Percentiles rank a stretch among this genome's conserved stretches.
These are phyloP conservation scores for Ptychoptera albimana DNA, from an alignment of 2,888 invertebrate genomes.

Conservation along the genomic window DNA sequence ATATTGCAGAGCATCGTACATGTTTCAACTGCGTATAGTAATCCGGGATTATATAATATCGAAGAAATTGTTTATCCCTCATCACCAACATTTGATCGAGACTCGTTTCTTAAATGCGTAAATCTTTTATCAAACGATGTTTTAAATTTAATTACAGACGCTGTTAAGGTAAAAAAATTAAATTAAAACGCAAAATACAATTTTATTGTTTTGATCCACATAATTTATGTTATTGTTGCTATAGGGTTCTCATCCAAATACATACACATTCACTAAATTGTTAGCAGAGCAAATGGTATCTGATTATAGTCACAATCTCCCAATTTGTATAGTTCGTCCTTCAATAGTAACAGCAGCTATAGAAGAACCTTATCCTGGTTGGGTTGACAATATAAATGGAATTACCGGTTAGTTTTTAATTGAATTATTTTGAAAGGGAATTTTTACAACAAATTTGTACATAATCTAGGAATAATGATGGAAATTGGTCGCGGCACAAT, in stretches of 20 bases:
- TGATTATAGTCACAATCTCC: slow-evolving; percentile 52
- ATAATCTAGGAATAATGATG: slow-evolving; percentile 46
- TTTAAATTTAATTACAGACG: slow-evolving; percentile 37
- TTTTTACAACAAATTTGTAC: slow-evolving; percentile 84
- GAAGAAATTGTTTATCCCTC: slow-evolving; percentile 73
- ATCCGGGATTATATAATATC: slow-evolving; percentile 67
- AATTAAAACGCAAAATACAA: not conserved
- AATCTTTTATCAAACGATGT: slow-evolving; percentile 44
- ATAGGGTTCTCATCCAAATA: slow-evolving; percentile 72
- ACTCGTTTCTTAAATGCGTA: slow-evolving; percentile 42
- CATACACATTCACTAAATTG: slow-evolving; percentile 90
- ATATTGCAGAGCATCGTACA: slow-evolving; percentile 65
- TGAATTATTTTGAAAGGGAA: slow-evolving; percentile 44
- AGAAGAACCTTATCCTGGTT: slow-evolving; percentile 73
- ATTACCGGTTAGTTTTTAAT: slow-evolving; percentile 40
- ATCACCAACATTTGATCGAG: slow-evolving; percentile 37
- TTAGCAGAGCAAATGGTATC: slow-evolving; percentile 74
- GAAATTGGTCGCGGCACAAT: slow-evolving; percentile 71
- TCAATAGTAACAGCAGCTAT: slow-evolving; percentile 71
- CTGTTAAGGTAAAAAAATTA: slow-evolving; percentile 35
- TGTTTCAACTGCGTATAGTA: slow-evolving; percentile 93
- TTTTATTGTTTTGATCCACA: slow-evolving; percentile 61
- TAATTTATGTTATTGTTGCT: slow-evolving; percentile 73
- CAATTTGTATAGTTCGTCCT: slow-evolving; percentile 81
- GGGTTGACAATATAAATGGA: slow-evolving; percentile 87